Base-by-base conservation (phyloP, 2,888 invertebrate genomes). In the Drosophila colorata region DNA sequence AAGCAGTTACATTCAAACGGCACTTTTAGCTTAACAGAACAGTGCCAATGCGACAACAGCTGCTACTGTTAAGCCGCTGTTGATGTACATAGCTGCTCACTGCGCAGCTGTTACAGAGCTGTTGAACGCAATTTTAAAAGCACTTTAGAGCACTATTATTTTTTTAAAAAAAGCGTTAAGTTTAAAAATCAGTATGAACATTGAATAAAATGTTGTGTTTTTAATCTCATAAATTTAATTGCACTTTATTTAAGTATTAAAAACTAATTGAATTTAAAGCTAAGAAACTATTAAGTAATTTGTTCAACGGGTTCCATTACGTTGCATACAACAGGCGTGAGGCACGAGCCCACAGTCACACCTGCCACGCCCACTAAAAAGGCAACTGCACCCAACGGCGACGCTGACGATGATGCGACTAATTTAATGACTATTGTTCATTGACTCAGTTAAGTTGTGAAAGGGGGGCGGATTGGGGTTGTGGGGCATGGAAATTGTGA, bases 401-500 rank as follows among this genome's bases (percentile, higher is more conserved):
- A 40, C 31, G 25, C 25, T 14, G 46, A 63, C 43, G 43, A 57
- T 63, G 46, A 60, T 59, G 61, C 58, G 63, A 78, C 83, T 78
- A 74, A 84, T 80, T 79, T 84, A 87, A 85, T 85, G 85, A 85
- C 85, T 85, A 84, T 87, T 74, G 67, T 87, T 79, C 74, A 74
- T 73, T 84, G 82, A 81, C 85, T 88, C 85, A 48, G 67, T 59
- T 77, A 57, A 46, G 43, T 38, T 55, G 57, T 37, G 20, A 52
- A 46, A 28, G 52, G 25, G 18, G 6, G 33, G 23, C 14, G 44
- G 31, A 48, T 18, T 25, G 35, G 56, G 33, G 16, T n/a, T 41
- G 35, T 23, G n/a, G 41, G 9, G 28, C 16, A 33, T 8, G 16
- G 14, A 18, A 43, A 33, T 28, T 58, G 55, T 43, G 65, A 44